phyloP scores from a whole-genome alignment of 1,140 invertebrate genomes.

The Drosophila oshimai region DNA sequence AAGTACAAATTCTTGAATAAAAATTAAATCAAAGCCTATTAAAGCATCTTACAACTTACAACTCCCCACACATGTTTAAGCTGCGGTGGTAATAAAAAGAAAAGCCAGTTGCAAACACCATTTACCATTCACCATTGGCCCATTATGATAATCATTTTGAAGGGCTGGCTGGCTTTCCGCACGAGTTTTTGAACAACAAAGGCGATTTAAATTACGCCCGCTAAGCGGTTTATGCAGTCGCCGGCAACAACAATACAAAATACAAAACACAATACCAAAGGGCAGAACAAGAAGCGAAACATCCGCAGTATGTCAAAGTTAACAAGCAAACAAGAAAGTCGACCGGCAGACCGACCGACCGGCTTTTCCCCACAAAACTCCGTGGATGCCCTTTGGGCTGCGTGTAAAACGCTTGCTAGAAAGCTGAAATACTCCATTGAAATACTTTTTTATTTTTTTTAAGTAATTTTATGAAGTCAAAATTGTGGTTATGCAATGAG shows the following conservation, averaged over 20 bases:
- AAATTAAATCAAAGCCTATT: too few species aligned
- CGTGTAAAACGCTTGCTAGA: not conserved
- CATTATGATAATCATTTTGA: conserved; percentile 67
- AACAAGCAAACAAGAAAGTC: conserved; percentile 43
- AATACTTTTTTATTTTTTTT: not conserved
- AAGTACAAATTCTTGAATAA: too few species aligned
- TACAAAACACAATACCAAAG: conserved; percentile 20
- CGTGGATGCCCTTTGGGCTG: conserved; percentile 12
- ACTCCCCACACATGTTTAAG: too few species aligned
- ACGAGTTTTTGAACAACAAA: conserved; percentile 65
- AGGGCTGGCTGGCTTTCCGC: conserved; percentile 66
- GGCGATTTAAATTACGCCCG: conserved; percentile 74
- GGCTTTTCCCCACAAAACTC: conserved; percentile 19
- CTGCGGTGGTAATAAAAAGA: conserved; percentile 4
- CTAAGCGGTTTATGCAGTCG: conserved; percentile 68
- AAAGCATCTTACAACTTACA: not conserved
- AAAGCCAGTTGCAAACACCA: conserved; percentile 21
- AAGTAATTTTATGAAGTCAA: not conserved
- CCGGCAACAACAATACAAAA: conserved; percentile 26
- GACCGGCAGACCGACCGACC: conserved; percentile 14
- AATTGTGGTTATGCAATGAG: not conserved
- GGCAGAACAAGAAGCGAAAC: conserved; percentile 35
- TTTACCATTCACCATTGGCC: conserved; percentile 61
- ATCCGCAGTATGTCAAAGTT: conserved; percentile 44
- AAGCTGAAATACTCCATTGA: conserved; percentile 1